Conservation (phyloP, 1,140 invertebrate genomes). For the Cydia strobilella region DNA sequence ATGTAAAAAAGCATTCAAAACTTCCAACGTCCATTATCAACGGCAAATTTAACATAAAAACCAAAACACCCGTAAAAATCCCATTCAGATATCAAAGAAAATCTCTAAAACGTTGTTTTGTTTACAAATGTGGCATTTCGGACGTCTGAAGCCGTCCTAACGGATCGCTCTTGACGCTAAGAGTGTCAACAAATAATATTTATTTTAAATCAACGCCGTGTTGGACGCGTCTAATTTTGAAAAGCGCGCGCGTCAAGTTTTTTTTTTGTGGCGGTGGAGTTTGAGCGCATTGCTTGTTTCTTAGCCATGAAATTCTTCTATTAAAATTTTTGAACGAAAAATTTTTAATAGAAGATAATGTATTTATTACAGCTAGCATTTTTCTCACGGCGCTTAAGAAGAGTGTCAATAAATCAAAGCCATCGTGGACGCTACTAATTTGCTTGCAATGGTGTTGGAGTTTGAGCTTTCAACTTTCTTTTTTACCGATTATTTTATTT, state of each 20-base stretch:
- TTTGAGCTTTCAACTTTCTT: too few relatives aligned
- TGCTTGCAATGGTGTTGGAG: background rate
- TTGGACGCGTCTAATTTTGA: conserved; percentile 24
- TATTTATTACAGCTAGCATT: too few relatives aligned
- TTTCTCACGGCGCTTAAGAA: background rate
- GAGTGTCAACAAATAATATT: conserved; percentile 28
- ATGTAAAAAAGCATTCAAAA: background rate
- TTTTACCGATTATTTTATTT: too few relatives aligned
- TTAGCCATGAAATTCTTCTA: background rate
- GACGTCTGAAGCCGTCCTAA: background rate
- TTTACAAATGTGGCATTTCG: conserved; percentile 28
- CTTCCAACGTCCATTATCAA: background rate
- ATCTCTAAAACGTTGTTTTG: background rate
- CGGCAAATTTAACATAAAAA: background rate
- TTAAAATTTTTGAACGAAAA: too few relatives aligned
- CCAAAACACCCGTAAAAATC: background rate
- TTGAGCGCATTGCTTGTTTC: conserved; percentile 35
- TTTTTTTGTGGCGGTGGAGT: background rate
- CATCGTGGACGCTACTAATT: conserved; percentile 19
- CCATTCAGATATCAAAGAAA: conserved; percentile 23
- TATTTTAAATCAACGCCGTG: conserved; percentile 26
- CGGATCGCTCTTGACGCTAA: background rate
- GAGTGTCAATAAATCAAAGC: conserved; percentile 24
- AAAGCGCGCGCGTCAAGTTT: background rate
- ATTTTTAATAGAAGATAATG: too few relatives aligned